Conservation (phyloP, 2,888 invertebrate species). For the Eustalomyia histrio region DNA sequence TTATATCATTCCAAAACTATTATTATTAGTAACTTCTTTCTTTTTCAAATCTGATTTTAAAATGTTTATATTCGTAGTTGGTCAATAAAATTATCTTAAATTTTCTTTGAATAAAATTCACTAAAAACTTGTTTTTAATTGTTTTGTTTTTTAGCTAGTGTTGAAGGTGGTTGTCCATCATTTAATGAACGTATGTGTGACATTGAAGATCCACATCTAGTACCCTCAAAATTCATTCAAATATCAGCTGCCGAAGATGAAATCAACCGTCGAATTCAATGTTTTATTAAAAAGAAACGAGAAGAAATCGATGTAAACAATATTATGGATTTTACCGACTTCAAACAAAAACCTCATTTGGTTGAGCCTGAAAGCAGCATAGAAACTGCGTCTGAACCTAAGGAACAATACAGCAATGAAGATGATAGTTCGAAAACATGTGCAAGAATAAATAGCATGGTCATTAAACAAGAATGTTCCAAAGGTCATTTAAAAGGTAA, state of each 20-base stretch:
- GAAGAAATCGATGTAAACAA: constrained; percentile 87
- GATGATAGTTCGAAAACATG: constrained; percentile 79
- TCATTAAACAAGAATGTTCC: constrained; percentile 86
- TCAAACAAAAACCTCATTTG: not conserved
- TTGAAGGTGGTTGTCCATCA: not conserved
- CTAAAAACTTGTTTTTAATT: not conserved
- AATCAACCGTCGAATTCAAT: constrained; percentile 85
- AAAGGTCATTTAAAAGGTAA: constrained; percentile 90
- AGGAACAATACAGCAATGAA: not conserved
- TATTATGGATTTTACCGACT: constrained; percentile 86
- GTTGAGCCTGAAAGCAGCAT: not conserved
- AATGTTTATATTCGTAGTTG: not conserved
- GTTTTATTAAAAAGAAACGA: constrained; percentile 88
- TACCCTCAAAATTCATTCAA: constrained; percentile 81
- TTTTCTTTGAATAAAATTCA: not conserved
- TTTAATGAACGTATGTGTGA: constrained; percentile 36
- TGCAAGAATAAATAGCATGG: constrained; percentile 87
- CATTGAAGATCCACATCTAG: constrained; percentile 54
- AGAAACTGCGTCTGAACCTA: not conserved
- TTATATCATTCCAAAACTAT: not conserved
- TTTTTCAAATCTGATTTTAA: not conserved
- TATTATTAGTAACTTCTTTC: not conserved
- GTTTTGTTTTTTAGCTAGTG: not conserved
- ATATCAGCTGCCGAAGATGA: constrained; percentile 85
- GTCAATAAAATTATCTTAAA: not conserved